Base-by-base conservation (phyloP, 2,113 vertebrate species). In the Sinosuthora webbiana region DNA sequence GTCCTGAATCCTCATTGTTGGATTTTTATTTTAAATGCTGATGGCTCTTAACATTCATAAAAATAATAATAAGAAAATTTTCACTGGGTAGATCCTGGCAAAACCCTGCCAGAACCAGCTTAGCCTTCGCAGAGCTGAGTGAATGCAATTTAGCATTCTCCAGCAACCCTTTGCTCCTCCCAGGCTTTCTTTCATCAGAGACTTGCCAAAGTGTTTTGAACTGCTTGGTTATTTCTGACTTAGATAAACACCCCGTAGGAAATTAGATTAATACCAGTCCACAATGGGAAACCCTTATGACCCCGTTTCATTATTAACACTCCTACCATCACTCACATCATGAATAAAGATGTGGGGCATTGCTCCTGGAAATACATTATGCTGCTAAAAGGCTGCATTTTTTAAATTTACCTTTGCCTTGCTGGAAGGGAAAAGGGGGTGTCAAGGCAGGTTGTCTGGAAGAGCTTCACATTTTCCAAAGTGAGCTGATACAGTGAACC, bases 191-290 rank as follows among this genome's bases (percentile, higher is more conserved):
- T 87, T 85, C 90, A 86, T 67, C 88, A 83, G 45, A 91, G 77
- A 49, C 63, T 93, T 83, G 83, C 83, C 93, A 91, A 88, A 68
- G 21, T 30, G 37, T 91, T 95, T 95, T 73, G 83, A 97, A 93
- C 76, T 11, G 3, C 83, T 90, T 75, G 82, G 73, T 62, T 83
- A 87, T 91, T 94, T 91, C 93, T 90, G 81, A 89, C 67, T 93
- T 90, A 90, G 92, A 94, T 80, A 95, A 96, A 94, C 90, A 81
- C 63, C 55, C 69, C 59, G 50, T 94, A 92, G 87, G 82, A 94
- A 94, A 89, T 76, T 24, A 90, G 87, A 91, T 96, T 93, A 96
- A 94, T 91, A 83, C 85, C 25, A 59, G 71, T 52, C 93, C 92
- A 89, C 86, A 94, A 79, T 52, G 39, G 68, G 74, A 69, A 87